phyloP scores from a whole-genome alignment of 2,113 vertebrate species.

The cat (Felis catus) region F.catus_Fca126_mat1.0 CM031413.1:83678001-83678500 shows the following conservation, averaged over 20 bases:
- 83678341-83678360: constrained; percentile 19
- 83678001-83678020: not conserved
- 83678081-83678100: not conserved
- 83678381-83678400: constrained; percentile 60
- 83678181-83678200: not conserved
- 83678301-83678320: not conserved
- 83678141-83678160: not conserved
- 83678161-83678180: not conserved
- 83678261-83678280: not conserved
- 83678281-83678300: not conserved
- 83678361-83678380: constrained; percentile 7
- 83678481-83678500: constrained; percentile 77
- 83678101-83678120: not conserved
- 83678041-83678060: not conserved
- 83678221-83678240: not conserved
- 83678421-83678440: constrained; percentile 75
- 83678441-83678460: constrained; percentile 21
- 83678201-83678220: not conserved
- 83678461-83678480: constrained; percentile 65
- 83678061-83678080: not conserved
- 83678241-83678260: not conserved
- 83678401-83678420: constrained; percentile 41
- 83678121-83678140: not conserved
- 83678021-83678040: not conserved
- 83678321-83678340: not conserved